phyloP scores from a whole-genome alignment of 2,797 vertebrate genomes.

The Cryptoblepharus egeriae region DNA sequence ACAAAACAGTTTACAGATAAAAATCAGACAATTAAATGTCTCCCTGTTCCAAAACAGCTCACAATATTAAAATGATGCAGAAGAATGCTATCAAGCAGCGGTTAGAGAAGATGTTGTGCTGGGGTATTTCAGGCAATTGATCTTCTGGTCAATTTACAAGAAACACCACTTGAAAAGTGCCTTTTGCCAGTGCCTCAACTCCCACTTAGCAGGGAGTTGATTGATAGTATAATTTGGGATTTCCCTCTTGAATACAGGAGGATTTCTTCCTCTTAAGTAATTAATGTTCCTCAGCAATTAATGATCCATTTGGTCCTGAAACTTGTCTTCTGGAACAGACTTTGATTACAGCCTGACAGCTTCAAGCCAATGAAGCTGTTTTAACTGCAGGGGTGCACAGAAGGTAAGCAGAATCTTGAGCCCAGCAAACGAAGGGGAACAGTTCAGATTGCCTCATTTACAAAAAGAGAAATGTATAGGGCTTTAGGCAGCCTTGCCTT shows the following conservation, averaged over 20 bases:
- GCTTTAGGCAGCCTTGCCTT: neutral
- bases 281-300: neutral
- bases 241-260: neutral
- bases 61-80: too few species aligned
- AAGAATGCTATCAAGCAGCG: too few species aligned
- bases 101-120: too few species aligned
- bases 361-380: neutral
- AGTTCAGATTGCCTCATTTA: neutral
- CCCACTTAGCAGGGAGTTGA: too few species aligned
- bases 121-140: too few species aligned
- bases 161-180: too few species aligned
- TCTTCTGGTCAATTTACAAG: too few species aligned
- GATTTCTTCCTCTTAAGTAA: neutral
- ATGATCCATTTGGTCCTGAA: neutral
- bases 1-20: too few species aligned
- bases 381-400: neutral
- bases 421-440: neutral
- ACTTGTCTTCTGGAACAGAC: neutral
- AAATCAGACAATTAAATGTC: too few species aligned
- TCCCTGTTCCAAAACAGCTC: too few species aligned
- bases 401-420: neutral
- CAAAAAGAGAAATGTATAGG: neutral
- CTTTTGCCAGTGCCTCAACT: too few species aligned
- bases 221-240: neutral
- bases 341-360: neutral